Evolutionary conservation across 2,888 invertebrate genomes (phyloP), one percentile per base, ranked within the genome.

Genomic region (Aphidoletes aphidimyza): DNA sequence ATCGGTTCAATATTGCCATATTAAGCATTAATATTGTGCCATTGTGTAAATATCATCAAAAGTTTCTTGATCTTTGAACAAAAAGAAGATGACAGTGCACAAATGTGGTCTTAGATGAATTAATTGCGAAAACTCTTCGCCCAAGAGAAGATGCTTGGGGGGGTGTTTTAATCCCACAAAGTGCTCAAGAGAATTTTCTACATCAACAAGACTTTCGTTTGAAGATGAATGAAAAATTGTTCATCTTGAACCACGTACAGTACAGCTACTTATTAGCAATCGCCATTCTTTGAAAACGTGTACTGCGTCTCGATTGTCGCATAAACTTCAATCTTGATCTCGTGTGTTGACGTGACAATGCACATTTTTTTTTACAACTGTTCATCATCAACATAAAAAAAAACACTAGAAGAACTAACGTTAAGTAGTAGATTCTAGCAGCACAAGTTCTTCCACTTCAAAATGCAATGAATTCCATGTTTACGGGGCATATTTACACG

Each of bases 401-500:
- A 30, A 69, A 69, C 26, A 69, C 69, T 54, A 17, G n/a, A n/a
- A n/a, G n/a, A n/a, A n/a, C n/a, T 54, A 30, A 30, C 30, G 30
- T 30, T 30, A 69, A 69, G 34, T 69, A 69, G n/a, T n/a, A n/a
- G n/a, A n/a, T 69, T 69, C 69, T 69, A 26, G 69, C 69, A 14
- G 54, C 30, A 69, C 69, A 69, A 69, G 69, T 30, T 69, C 69
- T 69, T 17, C 69, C 69, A 69, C 69, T 69, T 30, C 1, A 69
- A 30, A 69, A 3, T 69, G 69, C 34, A 69, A 69, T 69, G 69
- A 14, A 69, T 69, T 54, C 22, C n/a, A 14, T 3, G 54, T 54
- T 26, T 54, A 54, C 22, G 5, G n/a, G n/a, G 54, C 54, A 54
- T 22, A 8, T 30, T 19, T 6, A 14, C 9, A 30, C 3, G 14